Conservation (phyloP, 2,113 vertebrate species). For the Noctilio leporinus region DNA sequence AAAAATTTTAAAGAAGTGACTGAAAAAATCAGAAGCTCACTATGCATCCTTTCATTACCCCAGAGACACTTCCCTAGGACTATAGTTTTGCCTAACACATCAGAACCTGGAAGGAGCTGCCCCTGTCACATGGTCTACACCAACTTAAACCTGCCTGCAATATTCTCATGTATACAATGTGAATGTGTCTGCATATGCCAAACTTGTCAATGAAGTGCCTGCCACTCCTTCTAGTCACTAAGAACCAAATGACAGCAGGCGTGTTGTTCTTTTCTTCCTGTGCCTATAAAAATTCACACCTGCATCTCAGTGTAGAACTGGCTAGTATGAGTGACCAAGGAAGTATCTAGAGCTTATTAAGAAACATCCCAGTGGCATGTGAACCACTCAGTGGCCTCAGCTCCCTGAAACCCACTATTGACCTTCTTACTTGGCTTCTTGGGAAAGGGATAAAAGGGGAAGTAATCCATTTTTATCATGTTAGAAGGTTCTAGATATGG, state of each 20-base stretch:
- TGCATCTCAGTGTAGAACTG: not conserved
- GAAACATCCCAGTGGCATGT: not conserved
- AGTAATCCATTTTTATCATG: not conserved
- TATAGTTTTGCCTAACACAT: not conserved
- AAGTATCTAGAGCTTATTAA: not conserved
- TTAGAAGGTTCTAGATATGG: not conserved
- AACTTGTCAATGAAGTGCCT: not conserved
- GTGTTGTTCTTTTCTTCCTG: rapidly evolving
- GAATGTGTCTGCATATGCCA: not conserved
- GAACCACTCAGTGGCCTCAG: not conserved
- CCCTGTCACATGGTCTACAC: not conserved
- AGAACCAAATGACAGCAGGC: not conserved
- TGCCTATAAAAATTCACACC: not conserved
- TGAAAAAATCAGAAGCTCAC: not conserved
- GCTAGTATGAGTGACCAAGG: not conserved
- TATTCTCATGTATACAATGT: not conserved
- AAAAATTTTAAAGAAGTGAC: too few relatives aligned
- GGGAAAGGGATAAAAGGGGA: not conserved
- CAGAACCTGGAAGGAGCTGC: not conserved
- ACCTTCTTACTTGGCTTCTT: not conserved
- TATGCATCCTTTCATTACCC: not conserved
- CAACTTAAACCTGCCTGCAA: not conserved
- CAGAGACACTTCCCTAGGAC: not conserved
- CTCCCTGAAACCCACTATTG: not conserved
- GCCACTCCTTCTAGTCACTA: not conserved